These are phyloP conservation scores for Semibalanus balanoides DNA, from an alignment of 1,140 invertebrate genomes.

Conservation along the genomic window DNA sequence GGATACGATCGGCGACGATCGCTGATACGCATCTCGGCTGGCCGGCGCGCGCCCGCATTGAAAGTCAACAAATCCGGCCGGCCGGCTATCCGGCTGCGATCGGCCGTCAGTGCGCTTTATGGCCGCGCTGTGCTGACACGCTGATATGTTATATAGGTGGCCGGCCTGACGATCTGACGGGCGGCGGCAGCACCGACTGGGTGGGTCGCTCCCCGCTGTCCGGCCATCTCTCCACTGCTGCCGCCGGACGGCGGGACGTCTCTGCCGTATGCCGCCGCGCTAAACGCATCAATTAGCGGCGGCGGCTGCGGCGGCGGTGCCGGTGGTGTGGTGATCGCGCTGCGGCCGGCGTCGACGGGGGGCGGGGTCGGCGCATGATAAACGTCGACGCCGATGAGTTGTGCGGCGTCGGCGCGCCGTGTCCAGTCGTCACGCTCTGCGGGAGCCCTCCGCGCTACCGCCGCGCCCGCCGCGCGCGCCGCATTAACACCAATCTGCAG, in stretches of 20 bases:
- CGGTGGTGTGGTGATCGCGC: too few relatives aligned
- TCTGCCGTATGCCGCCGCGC: neutral
- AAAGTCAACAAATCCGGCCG: slow-evolving; percentile 1
- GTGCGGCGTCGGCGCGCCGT: too few relatives aligned
- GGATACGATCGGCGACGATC: neutral
- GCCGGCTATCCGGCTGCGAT: neutral
- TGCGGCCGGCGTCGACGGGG: too few relatives aligned
- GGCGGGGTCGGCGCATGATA: neutral
- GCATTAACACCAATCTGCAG: slow-evolving; percentile 1
- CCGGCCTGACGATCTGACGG: too few relatives aligned
- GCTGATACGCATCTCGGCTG: neutral
- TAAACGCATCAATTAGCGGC: neutral
- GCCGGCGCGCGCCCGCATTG: neutral
- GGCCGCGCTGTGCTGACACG: neutral
- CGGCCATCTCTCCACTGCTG: too few relatives aligned
- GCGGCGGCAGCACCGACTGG: neutral
- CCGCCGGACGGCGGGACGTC: neutral
- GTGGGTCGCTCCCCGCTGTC: too few relatives aligned
- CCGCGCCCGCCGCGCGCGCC: too few relatives aligned
- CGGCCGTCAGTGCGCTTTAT: neutral
- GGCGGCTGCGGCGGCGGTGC: too few relatives aligned
- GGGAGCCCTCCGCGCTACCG: neutral
- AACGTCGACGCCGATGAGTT: neutral
- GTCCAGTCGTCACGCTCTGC: neutral
- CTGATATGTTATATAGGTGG: neutral